Percentiles rank a stretch among this genome's conserved stretches.
These are phyloP conservation scores for Ctenodactylus gundi DNA, from an alignment of 2,113 vertebrate species.

Conservation along the genomic window DNA sequence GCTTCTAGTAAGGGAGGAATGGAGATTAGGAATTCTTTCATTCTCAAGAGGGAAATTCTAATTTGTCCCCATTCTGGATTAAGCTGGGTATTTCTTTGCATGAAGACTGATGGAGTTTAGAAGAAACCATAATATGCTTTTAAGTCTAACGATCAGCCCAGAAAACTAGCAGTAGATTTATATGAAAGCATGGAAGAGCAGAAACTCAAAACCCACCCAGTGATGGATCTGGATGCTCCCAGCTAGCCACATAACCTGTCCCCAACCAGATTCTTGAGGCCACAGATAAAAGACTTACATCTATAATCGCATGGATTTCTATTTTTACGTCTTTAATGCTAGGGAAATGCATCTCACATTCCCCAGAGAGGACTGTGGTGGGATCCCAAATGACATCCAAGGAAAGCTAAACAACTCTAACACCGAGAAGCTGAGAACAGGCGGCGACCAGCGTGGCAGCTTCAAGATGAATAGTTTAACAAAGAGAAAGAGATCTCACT, in stretches of 20 bases:
- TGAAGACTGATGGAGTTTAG: not conserved
- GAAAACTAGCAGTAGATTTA: not conserved
- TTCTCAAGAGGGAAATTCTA: not conserved
- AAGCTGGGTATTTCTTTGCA: not conserved
- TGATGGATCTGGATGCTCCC: not conserved
- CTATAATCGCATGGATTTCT: not conserved
- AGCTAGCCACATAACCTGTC: not conserved
- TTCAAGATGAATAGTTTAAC: not conserved
- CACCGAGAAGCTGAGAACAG: not conserved
- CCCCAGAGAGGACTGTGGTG: fast-evolving
- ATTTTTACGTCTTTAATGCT: not conserved
- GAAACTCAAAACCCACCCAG: not conserved
- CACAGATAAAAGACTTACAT: not conserved
- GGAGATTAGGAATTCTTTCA: not conserved
- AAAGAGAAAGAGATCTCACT: not conserved
- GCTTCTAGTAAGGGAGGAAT: not conserved
- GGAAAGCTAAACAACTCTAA: slow-evolving; percentile 18
- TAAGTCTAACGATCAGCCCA: not conserved
- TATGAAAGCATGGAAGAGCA: not conserved
- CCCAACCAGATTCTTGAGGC: not conserved
- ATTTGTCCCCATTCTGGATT: not conserved
- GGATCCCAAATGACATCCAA: not conserved
- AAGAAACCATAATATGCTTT: slow-evolving; percentile 19
- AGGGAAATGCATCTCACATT: not conserved
- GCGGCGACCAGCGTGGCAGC: not conserved